phyloP scores from a whole-genome alignment of 2,113 vertebrate species.

The Archocentrus centrarchus region DNA sequence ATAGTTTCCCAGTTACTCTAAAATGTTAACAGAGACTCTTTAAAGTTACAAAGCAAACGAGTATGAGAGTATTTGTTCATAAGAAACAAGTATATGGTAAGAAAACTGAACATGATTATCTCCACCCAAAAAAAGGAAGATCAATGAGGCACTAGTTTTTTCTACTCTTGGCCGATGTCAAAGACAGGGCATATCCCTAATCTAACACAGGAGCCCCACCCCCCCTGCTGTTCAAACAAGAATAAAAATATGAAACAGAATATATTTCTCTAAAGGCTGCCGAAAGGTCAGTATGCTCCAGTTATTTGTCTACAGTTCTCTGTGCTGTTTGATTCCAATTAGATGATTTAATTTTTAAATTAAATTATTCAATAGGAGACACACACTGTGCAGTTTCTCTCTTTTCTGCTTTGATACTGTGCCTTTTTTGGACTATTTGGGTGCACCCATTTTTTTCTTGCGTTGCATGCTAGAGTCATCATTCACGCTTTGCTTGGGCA shows the following conservation, averaged over 20 bases:
- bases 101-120: background rate
- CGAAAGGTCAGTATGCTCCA: background rate
- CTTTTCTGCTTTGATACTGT: background rate
- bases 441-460: background rate
- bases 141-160: background rate
- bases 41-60: background rate
- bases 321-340: background rate
- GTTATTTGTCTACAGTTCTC: background rate
- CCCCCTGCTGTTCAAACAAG: background rate
- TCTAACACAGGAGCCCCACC: background rate
- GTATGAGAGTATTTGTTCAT: background rate
- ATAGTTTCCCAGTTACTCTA: background rate
- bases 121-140: background rate
- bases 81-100: background rate
- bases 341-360: background rate
- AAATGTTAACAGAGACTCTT: background rate
- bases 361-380: background rate
- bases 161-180: background rate
- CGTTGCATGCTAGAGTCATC: conserved; percentile 1
- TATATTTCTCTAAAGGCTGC: background rate
- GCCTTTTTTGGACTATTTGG: too few relatives aligned
- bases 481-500: background rate
- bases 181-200: background rate
- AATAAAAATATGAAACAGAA: background rate
- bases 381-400: background rate